Conservation (phyloP, 2,797 vertebrate species). For the Cirrhinus mrigala region DNA sequence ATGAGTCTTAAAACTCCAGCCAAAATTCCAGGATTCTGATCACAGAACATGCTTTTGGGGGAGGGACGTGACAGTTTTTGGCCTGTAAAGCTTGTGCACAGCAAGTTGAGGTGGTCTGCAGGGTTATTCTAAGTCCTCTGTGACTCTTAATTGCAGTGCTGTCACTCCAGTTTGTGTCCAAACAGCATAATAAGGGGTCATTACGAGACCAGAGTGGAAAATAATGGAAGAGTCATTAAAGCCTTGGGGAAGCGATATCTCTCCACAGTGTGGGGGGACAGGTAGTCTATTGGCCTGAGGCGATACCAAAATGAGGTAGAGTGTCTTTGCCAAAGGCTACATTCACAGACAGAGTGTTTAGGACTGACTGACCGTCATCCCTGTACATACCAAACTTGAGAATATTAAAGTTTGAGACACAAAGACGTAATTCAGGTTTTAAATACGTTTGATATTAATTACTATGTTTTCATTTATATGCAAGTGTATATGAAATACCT, state of each 20-base stretch:
- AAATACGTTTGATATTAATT: neutral
- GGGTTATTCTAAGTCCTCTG: conserved; percentile 47
- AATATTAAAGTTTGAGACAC: neutral
- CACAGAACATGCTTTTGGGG: neutral
- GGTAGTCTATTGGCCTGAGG: conserved; percentile 39
- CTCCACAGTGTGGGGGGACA: conserved; percentile 16
- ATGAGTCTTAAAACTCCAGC: neutral
- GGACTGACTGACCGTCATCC: neutral
- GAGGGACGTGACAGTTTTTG: conserved; percentile 30
- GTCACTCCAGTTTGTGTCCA: conserved; percentile 55
- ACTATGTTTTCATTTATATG: neutral
- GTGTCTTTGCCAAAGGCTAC: neutral
- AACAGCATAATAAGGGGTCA: conserved; percentile 59
- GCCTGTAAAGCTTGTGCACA: conserved; percentile 5
- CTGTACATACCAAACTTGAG: neutral
- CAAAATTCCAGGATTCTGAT: neutral
- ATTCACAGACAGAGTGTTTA: neutral
- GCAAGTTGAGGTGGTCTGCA: conserved; percentile 17
- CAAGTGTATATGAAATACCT: no score
- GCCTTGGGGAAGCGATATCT: conserved; percentile 20
- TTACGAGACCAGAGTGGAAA: conserved; percentile 47
- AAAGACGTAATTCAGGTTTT: neutral
- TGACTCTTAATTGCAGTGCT: conserved; percentile 57
- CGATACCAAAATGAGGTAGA: conserved; percentile 16
- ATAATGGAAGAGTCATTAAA: conserved; percentile 45